Evolutionary conservation across 2,888 invertebrate genomes (phyloP), one percentile per base, ranked within the genome.

Genomic region (Timema cristinae): DNA sequence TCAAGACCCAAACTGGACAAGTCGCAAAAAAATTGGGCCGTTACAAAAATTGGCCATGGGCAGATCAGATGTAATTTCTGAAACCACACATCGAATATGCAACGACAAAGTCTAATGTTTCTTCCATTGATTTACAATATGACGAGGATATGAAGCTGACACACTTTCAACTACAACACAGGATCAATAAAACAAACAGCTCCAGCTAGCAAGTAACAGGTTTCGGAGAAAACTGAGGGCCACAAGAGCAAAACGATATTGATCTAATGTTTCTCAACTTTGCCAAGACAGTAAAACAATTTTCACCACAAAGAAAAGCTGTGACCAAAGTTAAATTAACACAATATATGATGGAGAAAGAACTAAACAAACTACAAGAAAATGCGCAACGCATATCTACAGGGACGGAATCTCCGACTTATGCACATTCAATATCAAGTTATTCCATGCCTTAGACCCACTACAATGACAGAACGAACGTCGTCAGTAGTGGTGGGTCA

Each of bases 241-340:
- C 32, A 10, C 7, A 15, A 10, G 15, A 63, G 11, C 63, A 63
- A 63, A 32, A 63, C 48, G 63, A 63, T 32, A 48, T 63, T 32
- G 63, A 32, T 63, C 32, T 63, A 6, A 5, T 63, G 47, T 63
- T 63, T 0, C 32, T 47, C 6, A 63, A 32, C 63, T 63, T 47
- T 11, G 32, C 63, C 32, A 63, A 16, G 47, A 63, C 47, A 4
- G 47, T 5, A 6, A 63, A 63, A 48, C 32, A 63, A 63, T 32
- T 63, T 63, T 63, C 63, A n/a, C 63, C 63, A 11, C 10, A 8
- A 32, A 5, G 47, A 13, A 63, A 63, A 63, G 63, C 47, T 63
- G 47, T 6, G 7, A 48, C 48, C 48, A 63, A 63, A 63, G 63
- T 9, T 63, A 63, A 63, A 63, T 13, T 16, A 9, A 5, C 47